Evolutionary conservation across 2,888 invertebrate species (phyloP).

Genomic region (Spilosoma lubricipeda): DNA sequence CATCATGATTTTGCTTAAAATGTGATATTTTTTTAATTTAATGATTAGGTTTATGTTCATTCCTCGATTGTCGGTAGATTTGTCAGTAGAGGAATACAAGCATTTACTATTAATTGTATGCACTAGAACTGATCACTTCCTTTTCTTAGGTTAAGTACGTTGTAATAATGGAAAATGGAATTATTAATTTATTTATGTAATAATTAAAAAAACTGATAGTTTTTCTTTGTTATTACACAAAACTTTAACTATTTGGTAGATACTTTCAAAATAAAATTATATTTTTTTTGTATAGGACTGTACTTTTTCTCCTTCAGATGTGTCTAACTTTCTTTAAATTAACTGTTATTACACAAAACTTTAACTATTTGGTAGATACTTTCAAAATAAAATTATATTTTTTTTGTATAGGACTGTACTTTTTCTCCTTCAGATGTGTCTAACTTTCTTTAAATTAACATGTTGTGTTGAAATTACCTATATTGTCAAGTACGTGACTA

Average conservation of each 20-base stretch:
- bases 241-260: neutral
- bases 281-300: neutral
- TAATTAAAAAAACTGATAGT: slow-evolving; percentile 24
- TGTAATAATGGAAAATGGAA: slow-evolving; percentile 26
- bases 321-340: neutral
- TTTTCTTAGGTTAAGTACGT: slow-evolving; percentile 36
- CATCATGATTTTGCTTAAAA: slow-evolving; percentile 57
- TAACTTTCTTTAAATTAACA: neutral
- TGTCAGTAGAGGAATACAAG: slow-evolving; percentile 52
- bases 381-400: neutral
- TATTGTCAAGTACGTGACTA: neutral
- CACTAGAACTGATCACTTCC: slow-evolving; percentile 44
- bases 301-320: neutral
- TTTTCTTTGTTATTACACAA: slow-evolving; percentile 7
- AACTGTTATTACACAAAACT: slow-evolving; percentile 2
- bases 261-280: neutral
- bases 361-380: neutral
- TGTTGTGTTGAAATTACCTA: neutral
- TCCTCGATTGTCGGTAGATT: slow-evolving; percentile 51
- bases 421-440: neutral
- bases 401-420: neutral
- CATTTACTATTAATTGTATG: slow-evolving; percentile 63
- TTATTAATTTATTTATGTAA: slow-evolving; percentile 28
- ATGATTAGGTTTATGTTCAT: slow-evolving; percentile 57
- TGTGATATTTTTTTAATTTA: slow-evolving; percentile 70